Conservation (phyloP, 2,888 invertebrate species). For the Hirudinaria manillensis region DNA sequence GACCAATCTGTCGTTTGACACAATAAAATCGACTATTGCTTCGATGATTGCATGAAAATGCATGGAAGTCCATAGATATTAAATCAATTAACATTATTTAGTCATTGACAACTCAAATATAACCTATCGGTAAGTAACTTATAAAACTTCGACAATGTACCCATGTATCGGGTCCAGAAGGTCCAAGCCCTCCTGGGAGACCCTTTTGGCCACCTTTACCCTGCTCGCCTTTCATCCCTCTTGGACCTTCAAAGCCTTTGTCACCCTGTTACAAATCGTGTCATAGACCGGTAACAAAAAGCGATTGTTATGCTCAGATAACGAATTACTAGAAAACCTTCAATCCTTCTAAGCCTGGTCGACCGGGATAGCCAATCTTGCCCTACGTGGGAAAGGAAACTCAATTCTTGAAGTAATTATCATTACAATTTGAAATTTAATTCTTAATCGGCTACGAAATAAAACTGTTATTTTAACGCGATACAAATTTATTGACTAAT, state of each 20-base stretch:
- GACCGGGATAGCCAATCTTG: constrained; percentile 37
- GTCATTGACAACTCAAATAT: too few species aligned
- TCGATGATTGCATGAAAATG: too few species aligned
- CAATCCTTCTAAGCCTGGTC: constrained; percentile 35
- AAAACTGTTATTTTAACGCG: too few species aligned
- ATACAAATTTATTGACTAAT: too few species aligned
- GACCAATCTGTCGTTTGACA: neutral
- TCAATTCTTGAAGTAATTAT: too few species aligned
- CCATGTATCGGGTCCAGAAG: neutral
- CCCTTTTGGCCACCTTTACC: neutral
- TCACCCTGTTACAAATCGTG: constrained; percentile 15
- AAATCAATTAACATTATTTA: too few species aligned
- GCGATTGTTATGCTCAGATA: neutral
- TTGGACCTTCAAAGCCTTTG: constrained; percentile 29
- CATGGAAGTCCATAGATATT: too few species aligned
- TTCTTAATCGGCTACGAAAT: too few species aligned
- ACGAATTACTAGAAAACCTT: constrained; percentile 28
- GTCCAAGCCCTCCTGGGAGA: constrained; percentile 17
- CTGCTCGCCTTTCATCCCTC: neutral
- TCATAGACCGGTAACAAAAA: neutral
- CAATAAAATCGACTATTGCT: too few species aligned
- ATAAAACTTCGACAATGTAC: neutral
- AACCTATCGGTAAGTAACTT: too few species aligned
- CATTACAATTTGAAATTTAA: too few species aligned
- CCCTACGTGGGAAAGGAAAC: neutral